Percentiles rank a stretch among this genome's conserved stretches.
phyloP scores from a whole-genome alignment of 2,888 invertebrate genomes.

The Linhomoeus sp. region DNA sequence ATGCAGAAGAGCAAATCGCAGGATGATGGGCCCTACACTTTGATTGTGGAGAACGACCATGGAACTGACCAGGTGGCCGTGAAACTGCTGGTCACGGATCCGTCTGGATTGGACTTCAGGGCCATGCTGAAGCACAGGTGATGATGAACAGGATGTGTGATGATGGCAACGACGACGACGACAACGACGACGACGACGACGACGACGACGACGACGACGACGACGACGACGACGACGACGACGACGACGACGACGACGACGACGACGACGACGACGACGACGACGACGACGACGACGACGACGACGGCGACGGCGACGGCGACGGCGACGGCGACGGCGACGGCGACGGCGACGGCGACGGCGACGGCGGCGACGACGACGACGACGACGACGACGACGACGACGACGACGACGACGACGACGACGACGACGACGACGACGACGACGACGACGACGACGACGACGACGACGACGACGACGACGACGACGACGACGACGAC shows the following conservation, averaged over 20 bases:
- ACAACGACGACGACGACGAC: conserved; percentile 22
- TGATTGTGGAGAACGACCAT: conserved; percentile 73
- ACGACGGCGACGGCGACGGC: conserved; percentile 1
- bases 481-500: conserved; percentile 4
- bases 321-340: not conserved
- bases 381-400: conserved; percentile 4
- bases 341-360: not conserved
- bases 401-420: not conserved
- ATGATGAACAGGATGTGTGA: conserved; percentile 37
- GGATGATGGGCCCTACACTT: conserved; percentile 86
- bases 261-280: conserved; percentile 1
- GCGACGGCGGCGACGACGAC: conserved; percentile 1
- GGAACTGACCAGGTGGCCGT: conserved; percentile 90
- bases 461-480: conserved; percentile 5
- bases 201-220: conserved; percentile 2
- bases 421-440: conserved; percentile 2
- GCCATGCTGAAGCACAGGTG: conserved; percentile 73
- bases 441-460: conserved; percentile 4
- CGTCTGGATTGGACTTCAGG: conserved; percentile 96
- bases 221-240: not conserved
- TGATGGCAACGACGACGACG: not conserved
- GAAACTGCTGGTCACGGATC: conserved; percentile 80
- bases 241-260: conserved; percentile 1
- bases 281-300: conserved; percentile 1
- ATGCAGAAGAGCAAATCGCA: conserved; percentile 74